Base-by-base conservation (phyloP, 2,797 vertebrate genomes). In the Chelon labrosus region DNA sequence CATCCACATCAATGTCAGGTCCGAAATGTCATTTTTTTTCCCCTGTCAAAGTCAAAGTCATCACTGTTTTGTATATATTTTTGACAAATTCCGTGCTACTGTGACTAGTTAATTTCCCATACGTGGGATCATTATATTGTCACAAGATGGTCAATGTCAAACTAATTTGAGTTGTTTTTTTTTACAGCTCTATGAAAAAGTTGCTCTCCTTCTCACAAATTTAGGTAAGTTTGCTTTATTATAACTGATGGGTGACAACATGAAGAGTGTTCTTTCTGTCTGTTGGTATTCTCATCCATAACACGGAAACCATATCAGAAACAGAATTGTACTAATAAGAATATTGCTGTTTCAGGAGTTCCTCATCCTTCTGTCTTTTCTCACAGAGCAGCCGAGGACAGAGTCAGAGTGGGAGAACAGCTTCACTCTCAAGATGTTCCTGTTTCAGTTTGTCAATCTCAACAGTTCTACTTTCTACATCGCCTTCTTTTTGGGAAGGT, bases 401-500 rank as follows among this genome's bases (percentile, higher is more conserved):
- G 97, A 98, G 88, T 97, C 96, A 0, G 97, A 98, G 85, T 98
- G 97, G 97, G 97, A 98, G 89, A 98, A 98, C 95, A 98, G 97
- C 92, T 98, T 98, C 73, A 97, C 96, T 79, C 88, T 98, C 90
- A 98, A 98, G 95, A 98, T 98, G 97, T 98, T 98, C 92, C 95
- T 98, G 79, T 98, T 98, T 91, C 97, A 98, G 90, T 98, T 98
- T 79, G 97, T 98, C 91, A 98, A 98, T 88, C 93, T 98, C 90
- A 98, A 98, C 94, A 98, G 97, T 83, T 98, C 97, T 67, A 98
- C 96, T 0, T 98, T 98, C 94, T 98, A 98, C 93, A 97, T 97
- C 7, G 97, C 97, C 10, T 98, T 98, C 93, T 98, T 98, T 91
- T 92, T 98, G 56, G 97, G 97, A 85, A 96, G 97, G 97, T 98